phyloP scores from a whole-genome alignment of 2,797 vertebrate species.

The Syngnathus acus region DNA sequence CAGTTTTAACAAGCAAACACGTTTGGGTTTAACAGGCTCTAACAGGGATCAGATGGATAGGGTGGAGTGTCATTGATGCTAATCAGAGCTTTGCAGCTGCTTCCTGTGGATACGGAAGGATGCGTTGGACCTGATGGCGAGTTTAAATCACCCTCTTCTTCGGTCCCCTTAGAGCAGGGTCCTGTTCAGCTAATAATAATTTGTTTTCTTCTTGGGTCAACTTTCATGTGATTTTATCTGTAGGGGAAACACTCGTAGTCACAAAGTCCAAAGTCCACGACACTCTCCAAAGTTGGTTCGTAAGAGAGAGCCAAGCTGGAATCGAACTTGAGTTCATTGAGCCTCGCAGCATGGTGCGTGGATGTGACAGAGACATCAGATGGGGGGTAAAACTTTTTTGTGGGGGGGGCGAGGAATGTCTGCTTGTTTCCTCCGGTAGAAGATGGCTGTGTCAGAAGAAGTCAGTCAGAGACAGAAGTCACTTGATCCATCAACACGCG shows the following conservation, averaged over 20 bases:
- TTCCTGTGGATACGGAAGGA: slow-evolving; percentile 35
- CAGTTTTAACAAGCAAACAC: slow-evolving; percentile 42
- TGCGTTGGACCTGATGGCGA: slow-evolving; percentile 39
- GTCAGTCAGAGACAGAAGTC: not conserved
- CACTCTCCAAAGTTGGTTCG: not conserved
- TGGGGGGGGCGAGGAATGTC: not conserved
- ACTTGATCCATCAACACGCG: slow-evolving; percentile 12
- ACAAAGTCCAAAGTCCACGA: not conserved
- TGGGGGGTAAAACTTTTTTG: not conserved
- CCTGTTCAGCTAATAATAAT: not conserved
- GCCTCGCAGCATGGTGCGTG: not conserved
- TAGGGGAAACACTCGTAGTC: too few species aligned
- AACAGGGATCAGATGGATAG: slow-evolving; percentile 54
- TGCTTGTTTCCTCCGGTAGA: not conserved
- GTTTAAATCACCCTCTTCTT: slow-evolving; percentile 42
- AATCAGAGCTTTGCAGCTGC: slow-evolving; percentile 49
- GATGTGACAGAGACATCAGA: not conserved
- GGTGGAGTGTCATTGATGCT: slow-evolving; percentile 53
- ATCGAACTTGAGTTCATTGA: not conserved
- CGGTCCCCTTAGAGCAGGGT: slow-evolving; percentile 11
- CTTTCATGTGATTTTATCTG: too few species aligned
- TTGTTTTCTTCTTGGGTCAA: not conserved
- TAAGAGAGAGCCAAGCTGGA: not conserved
- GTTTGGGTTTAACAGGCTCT: slow-evolving; percentile 58
- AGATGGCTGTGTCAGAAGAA: not conserved